These are phyloP conservation scores for Phrynocephalus guinanensis DNA, from an alignment of 2,797 vertebrate species.

Conservation along the genomic window DNA sequence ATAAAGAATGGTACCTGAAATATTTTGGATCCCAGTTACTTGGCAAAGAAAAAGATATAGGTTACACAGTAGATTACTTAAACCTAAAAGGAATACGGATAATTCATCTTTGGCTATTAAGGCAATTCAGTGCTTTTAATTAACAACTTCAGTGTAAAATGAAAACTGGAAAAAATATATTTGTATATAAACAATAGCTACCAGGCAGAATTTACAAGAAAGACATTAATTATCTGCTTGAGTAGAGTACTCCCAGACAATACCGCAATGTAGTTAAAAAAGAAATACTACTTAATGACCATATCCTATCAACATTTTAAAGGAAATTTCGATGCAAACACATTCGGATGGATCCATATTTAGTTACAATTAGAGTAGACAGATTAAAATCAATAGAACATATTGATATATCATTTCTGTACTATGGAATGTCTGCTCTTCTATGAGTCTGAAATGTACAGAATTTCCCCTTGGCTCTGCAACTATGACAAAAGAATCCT, in stretches of 20 bases:
- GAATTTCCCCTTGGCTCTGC: not conserved
- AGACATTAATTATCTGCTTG: not conserved
- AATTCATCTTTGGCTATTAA: slow-evolving; percentile 21
- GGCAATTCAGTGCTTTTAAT: slow-evolving; percentile 56
- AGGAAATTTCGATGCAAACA: not conserved
- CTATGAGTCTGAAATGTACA: not conserved
- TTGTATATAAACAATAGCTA: slow-evolving; percentile 37
- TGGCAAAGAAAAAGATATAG: slow-evolving; percentile 49
- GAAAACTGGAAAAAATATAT: slow-evolving; percentile 32
- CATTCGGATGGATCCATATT: not conserved
- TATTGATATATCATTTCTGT: not conserved
- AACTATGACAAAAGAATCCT: not conserved
- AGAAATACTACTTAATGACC: slow-evolving; percentile 1
- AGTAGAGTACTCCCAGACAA: not conserved
- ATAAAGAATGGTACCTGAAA: slow-evolving; percentile 10
- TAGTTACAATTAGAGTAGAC: not conserved
- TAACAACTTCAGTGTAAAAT: not conserved
- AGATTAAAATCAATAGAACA: not conserved
- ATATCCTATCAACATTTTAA: not conserved
- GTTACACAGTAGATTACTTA: slow-evolving; percentile 44
- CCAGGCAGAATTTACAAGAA: slow-evolving; percentile 11
- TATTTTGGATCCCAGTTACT: slow-evolving; percentile 52
- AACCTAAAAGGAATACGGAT: slow-evolving; percentile 41
- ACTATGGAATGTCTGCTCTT: not conserved
- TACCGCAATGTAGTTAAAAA: not conserved